These are phyloP conservation scores for Rallus limicola DNA, from an alignment of 2,113 vertebrate species.

Conservation along the genomic window DNA sequence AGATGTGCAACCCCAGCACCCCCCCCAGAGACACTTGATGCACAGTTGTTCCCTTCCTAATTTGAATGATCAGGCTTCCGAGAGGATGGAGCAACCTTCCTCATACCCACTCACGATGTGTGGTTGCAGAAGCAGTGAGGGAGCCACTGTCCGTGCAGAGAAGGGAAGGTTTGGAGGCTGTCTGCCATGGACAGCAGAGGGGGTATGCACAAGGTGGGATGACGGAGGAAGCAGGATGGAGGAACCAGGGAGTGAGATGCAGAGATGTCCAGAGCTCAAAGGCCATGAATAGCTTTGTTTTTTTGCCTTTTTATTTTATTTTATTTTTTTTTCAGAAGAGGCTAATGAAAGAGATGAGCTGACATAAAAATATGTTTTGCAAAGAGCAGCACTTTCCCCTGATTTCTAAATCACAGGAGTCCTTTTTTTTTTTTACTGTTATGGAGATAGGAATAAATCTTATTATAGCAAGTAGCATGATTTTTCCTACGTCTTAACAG, in stretches of 20 bases:
- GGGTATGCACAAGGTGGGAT: background rate
- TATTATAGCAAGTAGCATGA: background rate
- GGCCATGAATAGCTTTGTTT: background rate
- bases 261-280: background rate
- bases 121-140: background rate
- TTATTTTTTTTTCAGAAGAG: background rate
- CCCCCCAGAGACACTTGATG: background rate
- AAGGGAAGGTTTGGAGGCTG: background rate
- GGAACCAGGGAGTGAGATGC: background rate
- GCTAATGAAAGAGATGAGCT: background rate
- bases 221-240: background rate
- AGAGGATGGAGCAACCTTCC: background rate
- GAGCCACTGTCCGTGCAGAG: fast-evolving
- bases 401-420: background rate
- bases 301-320: no score
- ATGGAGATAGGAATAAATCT: background rate
- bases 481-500: background rate
- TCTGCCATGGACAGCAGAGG: background rate
- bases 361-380: background rate
- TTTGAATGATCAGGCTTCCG: background rate
- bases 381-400: background rate
- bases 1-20: background rate
- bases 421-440: background rate
- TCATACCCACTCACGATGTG: background rate
- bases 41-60: background rate